Evolutionary conservation across 2,113 vertebrate species (phyloP).

Genomic region (Protobothrops mucrosquamatus): DNA sequence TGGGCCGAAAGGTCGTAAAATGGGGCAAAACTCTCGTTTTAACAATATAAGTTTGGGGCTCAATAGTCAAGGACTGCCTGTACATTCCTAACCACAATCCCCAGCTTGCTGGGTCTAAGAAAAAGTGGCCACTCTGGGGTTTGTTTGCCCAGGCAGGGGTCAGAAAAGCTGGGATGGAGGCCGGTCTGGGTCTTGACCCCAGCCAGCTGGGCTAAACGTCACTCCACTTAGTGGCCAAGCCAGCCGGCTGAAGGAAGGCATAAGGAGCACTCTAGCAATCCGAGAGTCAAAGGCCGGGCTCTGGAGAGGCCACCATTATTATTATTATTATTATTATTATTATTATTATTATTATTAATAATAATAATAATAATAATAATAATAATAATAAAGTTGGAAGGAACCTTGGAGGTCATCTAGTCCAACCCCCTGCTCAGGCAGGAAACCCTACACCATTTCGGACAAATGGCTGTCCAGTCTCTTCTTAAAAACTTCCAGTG

Average conservation of each 20-base stretch:
- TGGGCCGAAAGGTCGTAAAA: background rate
- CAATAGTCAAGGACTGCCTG: background rate
- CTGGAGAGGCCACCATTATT: background rate
- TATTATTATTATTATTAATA: too few relatives aligned
- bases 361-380: too few relatives aligned
- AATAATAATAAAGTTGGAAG: too few relatives aligned
- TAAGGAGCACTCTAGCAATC: background rate
- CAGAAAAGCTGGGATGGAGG: background rate
- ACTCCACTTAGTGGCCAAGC: background rate
- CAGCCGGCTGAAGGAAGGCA: background rate
- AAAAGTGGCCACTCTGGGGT: background rate
- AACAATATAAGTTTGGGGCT: background rate
- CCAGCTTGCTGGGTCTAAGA: background rate
- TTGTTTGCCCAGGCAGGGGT: background rate
- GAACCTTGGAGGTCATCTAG: too few relatives aligned
- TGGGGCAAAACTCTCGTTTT: background rate
- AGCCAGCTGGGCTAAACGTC: background rate
- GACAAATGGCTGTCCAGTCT: too few relatives aligned
- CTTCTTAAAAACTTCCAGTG: too few relatives aligned
- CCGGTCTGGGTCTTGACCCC: slow-evolving; percentile 23
- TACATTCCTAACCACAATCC: background rate
- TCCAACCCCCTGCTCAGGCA: too few relatives aligned
- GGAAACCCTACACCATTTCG: too few relatives aligned
- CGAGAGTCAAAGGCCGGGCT: too few relatives aligned
- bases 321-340: too few relatives aligned